Conservation (phyloP, 2,888 invertebrate genomes). For the Drosophila neonasuta region DNA sequence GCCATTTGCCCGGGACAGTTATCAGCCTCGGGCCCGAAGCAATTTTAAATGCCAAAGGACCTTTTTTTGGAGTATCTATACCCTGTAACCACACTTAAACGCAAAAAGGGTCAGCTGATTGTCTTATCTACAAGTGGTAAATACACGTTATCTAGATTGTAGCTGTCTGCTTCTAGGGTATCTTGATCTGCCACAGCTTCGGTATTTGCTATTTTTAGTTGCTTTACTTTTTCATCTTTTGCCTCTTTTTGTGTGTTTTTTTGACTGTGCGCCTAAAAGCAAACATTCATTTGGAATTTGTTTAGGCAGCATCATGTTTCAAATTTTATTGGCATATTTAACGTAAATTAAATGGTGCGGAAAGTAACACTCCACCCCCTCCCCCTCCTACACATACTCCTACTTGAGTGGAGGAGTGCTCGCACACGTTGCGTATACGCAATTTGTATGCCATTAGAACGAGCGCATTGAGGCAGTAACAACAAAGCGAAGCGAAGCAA, state of each 20-base stretch:
- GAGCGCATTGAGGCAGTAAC: slow-evolving; percentile 19
- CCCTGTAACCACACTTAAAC: slow-evolving; percentile 18
- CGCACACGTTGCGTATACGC: slow-evolving; percentile 63
- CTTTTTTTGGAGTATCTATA: slow-evolving; percentile 27
- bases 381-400: slow-evolving; percentile 23
- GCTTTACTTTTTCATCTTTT: slow-evolving; percentile 1
- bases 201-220: slow-evolving; percentile 4
- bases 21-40: slow-evolving; percentile 27
- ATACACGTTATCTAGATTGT: too few relatives aligned
- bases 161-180: slow-evolving; percentile 12
- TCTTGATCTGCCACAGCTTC: not conserved
- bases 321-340: slow-evolving; percentile 76
- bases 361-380: slow-evolving; percentile 39
- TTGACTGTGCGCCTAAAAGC: slow-evolving; percentile 33
- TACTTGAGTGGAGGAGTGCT: slow-evolving; percentile 24
- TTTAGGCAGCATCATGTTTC: slow-evolving; percentile 60
- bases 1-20: slow-evolving; percentile 47
- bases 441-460: slow-evolving; percentile 62
- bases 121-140: not conserved
- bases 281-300: slow-evolving; percentile 63
- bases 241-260: slow-evolving; percentile 11
- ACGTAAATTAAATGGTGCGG: slow-evolving; percentile 73
- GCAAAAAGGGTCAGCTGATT: not conserved
- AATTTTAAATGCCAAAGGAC: slow-evolving; percentile 45
- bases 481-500: slow-evolving; percentile 5